phyloP scores from a whole-genome alignment of 2,888 invertebrate genomes.

The Dolichomitus sp. region DNA sequence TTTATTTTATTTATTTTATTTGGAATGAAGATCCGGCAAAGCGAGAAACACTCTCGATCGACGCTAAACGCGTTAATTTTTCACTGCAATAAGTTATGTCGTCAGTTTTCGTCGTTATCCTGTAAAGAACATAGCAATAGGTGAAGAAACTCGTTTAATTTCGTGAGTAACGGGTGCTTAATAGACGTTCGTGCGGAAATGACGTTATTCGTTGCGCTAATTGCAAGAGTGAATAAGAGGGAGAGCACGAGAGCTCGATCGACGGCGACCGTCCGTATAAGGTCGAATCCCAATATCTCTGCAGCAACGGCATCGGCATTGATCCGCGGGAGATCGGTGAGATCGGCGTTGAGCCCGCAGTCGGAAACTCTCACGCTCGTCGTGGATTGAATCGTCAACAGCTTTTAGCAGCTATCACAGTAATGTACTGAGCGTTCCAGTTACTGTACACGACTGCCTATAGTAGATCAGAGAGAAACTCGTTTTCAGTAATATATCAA shows the following conservation, averaged over 20 bases:
- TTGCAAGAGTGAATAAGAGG: conserved; percentile 32
- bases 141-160: not conserved
- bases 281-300: conserved; percentile 42
- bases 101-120: too few species aligned
- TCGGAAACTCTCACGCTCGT: conserved; percentile 56
- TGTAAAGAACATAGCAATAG: not conserved
- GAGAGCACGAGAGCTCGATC: conserved; percentile 20
- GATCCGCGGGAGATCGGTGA: conserved; percentile 49
- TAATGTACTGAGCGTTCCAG: conserved; percentile 54
- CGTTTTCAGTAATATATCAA: conserved; percentile 60
- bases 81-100: too few species aligned
- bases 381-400: conserved; percentile 57
- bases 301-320: not conserved
- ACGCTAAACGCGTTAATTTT: not conserved
- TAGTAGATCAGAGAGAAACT: conserved; percentile 47
- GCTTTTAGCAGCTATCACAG: conserved; percentile 46
- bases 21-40: conserved; percentile 20
- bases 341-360: conserved; percentile 31
- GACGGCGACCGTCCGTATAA: conserved; percentile 49
- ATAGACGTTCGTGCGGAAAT: not conserved
- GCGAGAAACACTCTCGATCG: conserved; percentile 21
- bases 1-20: conserved; percentile 17
- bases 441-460: conserved; percentile 26
- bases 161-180: not conserved
- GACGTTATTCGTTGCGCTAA: conserved; percentile 35